Evolutionary conservation across 2,888 invertebrate genomes (phyloP), one percentile per base, ranked within the genome.

Genomic region (Plebejus argus): DNA sequence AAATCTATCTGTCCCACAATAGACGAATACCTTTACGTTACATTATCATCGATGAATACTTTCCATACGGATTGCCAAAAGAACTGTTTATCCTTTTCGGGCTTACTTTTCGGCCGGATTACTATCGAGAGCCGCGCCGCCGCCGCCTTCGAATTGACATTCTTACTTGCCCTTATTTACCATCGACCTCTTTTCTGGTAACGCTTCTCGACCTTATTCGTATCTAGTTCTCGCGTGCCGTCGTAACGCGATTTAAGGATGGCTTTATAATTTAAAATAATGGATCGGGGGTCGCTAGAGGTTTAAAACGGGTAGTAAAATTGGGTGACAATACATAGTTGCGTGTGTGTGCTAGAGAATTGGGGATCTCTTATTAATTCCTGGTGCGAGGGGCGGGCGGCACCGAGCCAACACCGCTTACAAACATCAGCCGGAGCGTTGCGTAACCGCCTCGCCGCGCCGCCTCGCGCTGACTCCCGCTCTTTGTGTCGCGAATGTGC

Each of bases 1-100:
- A 91, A 93, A 91, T 92, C 90, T 91, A 90, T 91, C 87, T 88
- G 91, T 89, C 89, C 91, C 86, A 90, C 91, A 89, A 89, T 92
- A 90, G 90, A 92, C 91, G 89, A 90, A 86, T 85, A 87, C 89
- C 86, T 88, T 84, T 86, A 87, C 83, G 86, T 86, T 87, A 85
- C 87, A 86, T 83, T 85, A 85, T 87, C 85, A 85, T 87, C 85
- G 86, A 87, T 87, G 87, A 88, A 86, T 87, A 89, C 89, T 92
- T 92, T 92, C 91, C 87, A 91, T 89, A 86, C 79, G 82, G 84
- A 85, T 92, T 91, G 89, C 89, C 88, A 90, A 91, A 92, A 88
- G 85, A 39, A 72, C 84, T 86, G 84, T 85, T 85, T 84, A 85
- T 83, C 83, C 83, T 83, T 85, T 84, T 85, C 84, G 84, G 82